phyloP scores from a whole-genome alignment of 2,797 vertebrate genomes.

The Bryconaethiops microstoma region DNA sequence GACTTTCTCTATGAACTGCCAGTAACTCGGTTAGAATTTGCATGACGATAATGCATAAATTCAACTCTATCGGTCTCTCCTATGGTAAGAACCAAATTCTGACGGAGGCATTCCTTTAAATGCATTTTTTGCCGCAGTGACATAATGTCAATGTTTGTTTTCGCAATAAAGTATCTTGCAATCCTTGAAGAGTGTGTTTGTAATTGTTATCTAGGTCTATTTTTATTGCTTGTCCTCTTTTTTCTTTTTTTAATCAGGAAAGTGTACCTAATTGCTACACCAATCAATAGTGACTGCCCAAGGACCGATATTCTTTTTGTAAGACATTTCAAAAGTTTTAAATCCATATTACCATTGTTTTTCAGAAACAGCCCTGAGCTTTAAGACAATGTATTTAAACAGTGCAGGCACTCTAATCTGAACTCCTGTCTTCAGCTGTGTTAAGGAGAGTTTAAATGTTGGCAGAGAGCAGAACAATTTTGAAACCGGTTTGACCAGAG shows the following conservation, averaged over 20 bases:
- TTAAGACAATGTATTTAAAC: slow-evolving; percentile 15
- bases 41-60: neutral
- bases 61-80: neutral
- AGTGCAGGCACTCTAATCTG: slow-evolving; percentile 17
- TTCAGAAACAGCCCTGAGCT: neutral
- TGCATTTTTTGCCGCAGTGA: neutral
- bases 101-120: neutral
- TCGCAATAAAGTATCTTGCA: neutral
- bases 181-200: neutral
- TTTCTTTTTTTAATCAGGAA: neutral
- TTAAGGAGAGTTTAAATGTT: slow-evolving; percentile 52
- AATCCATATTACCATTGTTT: neutral
- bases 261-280: neutral
- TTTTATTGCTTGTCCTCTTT: neutral
- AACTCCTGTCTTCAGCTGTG: slow-evolving; percentile 38
- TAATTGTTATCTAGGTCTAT: neutral
- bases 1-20: neutral
- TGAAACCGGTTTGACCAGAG: slow-evolving; percentile 63
- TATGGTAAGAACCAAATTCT: neutral
- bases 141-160: neutral
- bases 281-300: neutral
- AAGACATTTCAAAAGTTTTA: slow-evolving; percentile 4
- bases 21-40: neutral
- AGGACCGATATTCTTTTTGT: neutral
- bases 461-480: slow-evolving; percentile 49